phyloP scores from a whole-genome alignment of 2,113 vertebrate species.

The Oncorhynchus nerka region DNA sequence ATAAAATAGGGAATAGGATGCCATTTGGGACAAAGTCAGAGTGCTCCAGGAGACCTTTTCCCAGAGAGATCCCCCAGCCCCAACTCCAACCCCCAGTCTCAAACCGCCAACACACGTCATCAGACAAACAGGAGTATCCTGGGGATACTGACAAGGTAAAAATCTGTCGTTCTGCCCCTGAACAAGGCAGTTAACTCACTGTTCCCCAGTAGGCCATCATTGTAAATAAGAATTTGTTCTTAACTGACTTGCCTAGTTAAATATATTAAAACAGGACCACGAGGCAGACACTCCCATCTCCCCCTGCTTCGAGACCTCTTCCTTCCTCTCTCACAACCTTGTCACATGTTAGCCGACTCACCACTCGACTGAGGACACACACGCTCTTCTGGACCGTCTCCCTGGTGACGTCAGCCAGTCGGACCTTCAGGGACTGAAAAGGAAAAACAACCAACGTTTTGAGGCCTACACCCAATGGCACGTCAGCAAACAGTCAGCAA shows the following conservation, averaged over 20 bases:
- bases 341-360: slow-evolving; percentile 68
- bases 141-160: neutral
- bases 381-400: slow-evolving; percentile 99
- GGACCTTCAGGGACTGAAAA: slow-evolving; percentile 88
- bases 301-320: too few relatives aligned
- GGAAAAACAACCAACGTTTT: neutral
- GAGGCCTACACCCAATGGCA: too few relatives aligned
- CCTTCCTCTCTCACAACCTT: neutral
- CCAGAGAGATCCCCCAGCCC: neutral
- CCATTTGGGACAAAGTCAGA: too few relatives aligned
- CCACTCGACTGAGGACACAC: slow-evolving; percentile 95
- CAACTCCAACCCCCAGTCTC: neutral
- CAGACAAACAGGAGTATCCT: neutral
- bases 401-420: slow-evolving; percentile 93
- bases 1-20: too few relatives aligned
- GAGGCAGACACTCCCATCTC: too few relatives aligned
- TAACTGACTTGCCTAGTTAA: too few relatives aligned
- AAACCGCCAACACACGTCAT: neutral
- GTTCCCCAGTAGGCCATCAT: too few relatives aligned
- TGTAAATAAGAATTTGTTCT: too few relatives aligned
- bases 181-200: too few relatives aligned
- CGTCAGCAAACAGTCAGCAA: neutral
- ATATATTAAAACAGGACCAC: too few relatives aligned
- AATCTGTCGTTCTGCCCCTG: too few relatives aligned
- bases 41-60: too few relatives aligned